Evolutionary conservation across 2,888 invertebrate species (phyloP).

Genomic region (Ypsolopha scabrella): DNA sequence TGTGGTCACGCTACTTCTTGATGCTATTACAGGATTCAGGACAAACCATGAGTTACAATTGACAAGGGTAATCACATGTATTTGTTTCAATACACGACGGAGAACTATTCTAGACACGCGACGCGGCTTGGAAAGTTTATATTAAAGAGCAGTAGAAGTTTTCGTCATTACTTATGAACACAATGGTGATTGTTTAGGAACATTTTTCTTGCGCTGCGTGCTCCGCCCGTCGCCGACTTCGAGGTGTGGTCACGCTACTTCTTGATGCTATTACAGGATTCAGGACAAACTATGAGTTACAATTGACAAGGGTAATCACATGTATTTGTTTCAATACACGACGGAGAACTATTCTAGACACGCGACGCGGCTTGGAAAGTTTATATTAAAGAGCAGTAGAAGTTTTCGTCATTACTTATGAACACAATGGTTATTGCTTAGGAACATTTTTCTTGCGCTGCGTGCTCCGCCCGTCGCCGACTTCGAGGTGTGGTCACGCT

Average conservation of each 20-base stretch:
- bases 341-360: constrained; percentile 11
- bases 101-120: constrained; percentile 18
- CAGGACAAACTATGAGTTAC: too few species aligned
- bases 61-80: too few species aligned
- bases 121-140: constrained; percentile 31
- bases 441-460: constrained; percentile 9
- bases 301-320: too few species aligned
- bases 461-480: neutral
- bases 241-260: constrained; percentile 7
- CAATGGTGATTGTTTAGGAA: constrained; percentile 28
- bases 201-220: neutral
- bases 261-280: constrained; percentile 3
- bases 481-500: constrained; percentile 6
- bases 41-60: too few species aligned
- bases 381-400: constrained; percentile 38
- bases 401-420: constrained; percentile 38
- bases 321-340: neutral
- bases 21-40: neutral
- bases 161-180: constrained; percentile 37
- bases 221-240: neutral
- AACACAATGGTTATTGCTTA: constrained; percentile 30
- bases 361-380: constrained; percentile 29
- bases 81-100: neutral
- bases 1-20: constrained; percentile 8
- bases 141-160: constrained; percentile 37